Base-by-base conservation (phyloP, 2,113 vertebrate genomes). In the Nansenia antarctica region DNA sequence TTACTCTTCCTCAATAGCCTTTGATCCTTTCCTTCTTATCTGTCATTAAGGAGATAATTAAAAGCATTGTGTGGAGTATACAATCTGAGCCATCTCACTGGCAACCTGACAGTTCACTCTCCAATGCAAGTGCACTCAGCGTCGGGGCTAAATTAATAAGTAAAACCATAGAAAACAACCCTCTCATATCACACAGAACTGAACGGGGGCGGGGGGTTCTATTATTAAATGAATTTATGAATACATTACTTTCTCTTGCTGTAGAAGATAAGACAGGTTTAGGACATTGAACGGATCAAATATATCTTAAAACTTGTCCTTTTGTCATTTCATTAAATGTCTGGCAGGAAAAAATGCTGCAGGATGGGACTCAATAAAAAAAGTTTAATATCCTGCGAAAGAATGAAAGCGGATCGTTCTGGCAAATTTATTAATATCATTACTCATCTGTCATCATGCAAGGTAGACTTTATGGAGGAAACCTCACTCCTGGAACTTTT, bases 11-110 rank as follows among this genome's bases (percentile, higher is more conserved):
- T 72, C 71, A 67, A 73, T 77, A 72, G 74, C 75, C 82, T 88
- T 69, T 88, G 82, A 88, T 85, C 79, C 72, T 78, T 85, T 87
- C 31, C 58, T 78, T 86, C 82, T 85, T 84, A 71, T 78, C 78
- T 85, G 86, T 83, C 88, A 82, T 63, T 62, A 77, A 78, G 67
- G 31, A 85, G 69, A 76, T 88, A 91, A 92, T 92, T 90, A 88
- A 87, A 90, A 73, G 67, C 78, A 83, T 87, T 88, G 85, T 89
- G 84, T 66, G 77, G 65, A 31, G 61, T 64, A 64, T 63, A 80
- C 65, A 80, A 78, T 77, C 72, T 78, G 37, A n/a, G 64, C 65
- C 62, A 84, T 86, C 82, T 76, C 61, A 63, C 59, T 24, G 59
- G 62, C 80, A 73, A 72, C 74, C 73, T 85, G 87, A 87, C 85